Evolutionary conservation across 1,140 invertebrate species (phyloP).

Genomic region (Macrocentrus cingulum): DNA sequence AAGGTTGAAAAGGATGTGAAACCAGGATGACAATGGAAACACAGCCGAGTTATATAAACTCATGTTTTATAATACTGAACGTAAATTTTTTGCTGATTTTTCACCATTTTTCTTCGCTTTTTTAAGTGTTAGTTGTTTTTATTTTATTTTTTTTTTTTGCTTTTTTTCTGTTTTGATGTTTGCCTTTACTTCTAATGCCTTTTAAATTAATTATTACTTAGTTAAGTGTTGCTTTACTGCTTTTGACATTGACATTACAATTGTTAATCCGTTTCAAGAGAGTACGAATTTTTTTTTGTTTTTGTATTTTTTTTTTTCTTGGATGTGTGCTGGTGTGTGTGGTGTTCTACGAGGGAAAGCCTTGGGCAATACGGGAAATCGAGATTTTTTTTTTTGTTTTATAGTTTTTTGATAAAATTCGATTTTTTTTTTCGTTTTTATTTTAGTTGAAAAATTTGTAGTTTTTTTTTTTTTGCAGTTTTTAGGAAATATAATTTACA

Average conservation of each 20-base stretch:
- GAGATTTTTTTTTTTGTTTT: too few species aligned
- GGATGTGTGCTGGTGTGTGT: background rate
- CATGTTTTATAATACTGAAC: conserved; percentile 5
- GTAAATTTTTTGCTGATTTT: conserved; percentile 1
- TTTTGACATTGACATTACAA: conserved; percentile 5
- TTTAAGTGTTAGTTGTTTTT: too few species aligned
- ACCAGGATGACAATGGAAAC: conserved; percentile 20
- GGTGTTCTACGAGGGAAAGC: too few species aligned
- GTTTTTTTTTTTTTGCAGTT: too few species aligned
- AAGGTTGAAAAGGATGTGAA: conserved; percentile 35
- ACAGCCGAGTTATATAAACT: conserved; percentile 15
- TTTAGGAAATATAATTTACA: too few species aligned
- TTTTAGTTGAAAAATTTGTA: too few species aligned
- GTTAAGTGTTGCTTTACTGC: background rate
- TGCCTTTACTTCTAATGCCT: conserved; percentile 9
- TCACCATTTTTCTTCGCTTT: background rate
- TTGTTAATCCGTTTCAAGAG: background rate
- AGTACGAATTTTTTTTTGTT: background rate
- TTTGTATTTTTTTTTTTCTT: conserved; percentile 1
- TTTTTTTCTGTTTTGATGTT: background rate
- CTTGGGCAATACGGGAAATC: too few species aligned
- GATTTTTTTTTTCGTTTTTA: too few species aligned
- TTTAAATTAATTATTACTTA: conserved; percentile 4
- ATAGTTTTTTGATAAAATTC: too few species aligned
- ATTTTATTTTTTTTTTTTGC: background rate